These are phyloP conservation scores for Drosophila subquinaria DNA, from an alignment of 2,888 invertebrate species.

Conservation along the genomic window DNA sequence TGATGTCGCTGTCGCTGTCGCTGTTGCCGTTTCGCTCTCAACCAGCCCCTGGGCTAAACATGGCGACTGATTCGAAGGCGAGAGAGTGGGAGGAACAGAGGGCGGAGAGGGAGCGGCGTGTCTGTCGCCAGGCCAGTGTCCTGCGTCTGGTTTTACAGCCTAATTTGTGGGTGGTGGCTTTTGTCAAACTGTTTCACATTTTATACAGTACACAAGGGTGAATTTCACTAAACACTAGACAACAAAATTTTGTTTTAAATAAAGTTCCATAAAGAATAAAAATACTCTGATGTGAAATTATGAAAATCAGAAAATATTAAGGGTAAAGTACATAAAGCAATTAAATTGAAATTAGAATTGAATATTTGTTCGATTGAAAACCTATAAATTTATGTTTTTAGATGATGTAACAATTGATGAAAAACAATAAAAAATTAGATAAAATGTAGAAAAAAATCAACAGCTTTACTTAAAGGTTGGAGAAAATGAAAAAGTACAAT, in stretches of 20 bases:
- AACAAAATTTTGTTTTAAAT: constrained; percentile 22
- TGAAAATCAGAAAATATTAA: neutral
- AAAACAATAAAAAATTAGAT: too few species aligned
- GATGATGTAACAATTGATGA: too few species aligned
- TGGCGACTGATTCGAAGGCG: constrained; percentile 45
- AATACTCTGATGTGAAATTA: neutral
- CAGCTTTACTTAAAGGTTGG: too few species aligned
- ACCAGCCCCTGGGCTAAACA: constrained; percentile 44
- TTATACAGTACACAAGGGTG: constrained; percentile 51
- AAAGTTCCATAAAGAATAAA: neutral
- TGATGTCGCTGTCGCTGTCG: constrained; percentile 16
- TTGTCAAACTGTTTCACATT: constrained; percentile 77
- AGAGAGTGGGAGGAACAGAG: neutral
- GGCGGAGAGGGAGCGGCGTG: constrained; percentile 3
- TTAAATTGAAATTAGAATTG: neutral
- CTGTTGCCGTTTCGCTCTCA: constrained; percentile 30
- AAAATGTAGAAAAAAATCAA: too few species aligned
- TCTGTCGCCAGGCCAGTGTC: constrained; percentile 33
- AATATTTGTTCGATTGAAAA: neutral
- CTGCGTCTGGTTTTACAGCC: constrained; percentile 57
- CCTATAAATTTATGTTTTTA: too few species aligned
- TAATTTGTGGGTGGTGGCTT: constrained; percentile 80
- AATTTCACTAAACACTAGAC: constrained; percentile 45
- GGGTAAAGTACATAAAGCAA: neutral
- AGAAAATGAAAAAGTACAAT: neutral